phyloP scores from a whole-genome alignment of 2,113 vertebrate genomes.

The Gallinago media region DNA sequence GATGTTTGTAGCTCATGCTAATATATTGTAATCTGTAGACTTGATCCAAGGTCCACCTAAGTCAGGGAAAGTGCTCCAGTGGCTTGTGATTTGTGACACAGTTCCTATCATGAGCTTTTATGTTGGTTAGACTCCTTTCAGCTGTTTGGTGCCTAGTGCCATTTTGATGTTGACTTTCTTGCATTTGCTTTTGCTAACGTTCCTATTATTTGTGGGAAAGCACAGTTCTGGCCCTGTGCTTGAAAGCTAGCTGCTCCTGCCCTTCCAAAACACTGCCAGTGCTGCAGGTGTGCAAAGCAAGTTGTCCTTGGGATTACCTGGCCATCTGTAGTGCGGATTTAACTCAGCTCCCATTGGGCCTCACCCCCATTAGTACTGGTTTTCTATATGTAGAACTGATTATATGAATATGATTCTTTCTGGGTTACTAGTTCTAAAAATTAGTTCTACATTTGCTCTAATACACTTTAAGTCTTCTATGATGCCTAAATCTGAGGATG shows the following conservation, averaged over 20 bases:
- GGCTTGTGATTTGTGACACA: neutral
- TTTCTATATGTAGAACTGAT: neutral
- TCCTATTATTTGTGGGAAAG: neutral
- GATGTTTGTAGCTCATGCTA: neutral
- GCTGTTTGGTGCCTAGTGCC: neutral
- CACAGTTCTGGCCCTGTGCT: neutral
- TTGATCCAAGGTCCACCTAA: neutral
- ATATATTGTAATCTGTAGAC: neutral
- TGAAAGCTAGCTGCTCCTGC: neutral
- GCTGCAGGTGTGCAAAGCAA: neutral
- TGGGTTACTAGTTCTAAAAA: neutral
- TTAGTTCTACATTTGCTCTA: neutral
- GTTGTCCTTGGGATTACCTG: neutral
- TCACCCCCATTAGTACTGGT: neutral
- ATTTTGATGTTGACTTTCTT: neutral
- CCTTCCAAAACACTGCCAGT: neutral
- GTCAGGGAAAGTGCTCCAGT: neutral
- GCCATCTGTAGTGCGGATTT: neutral
- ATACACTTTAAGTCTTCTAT: neutral
- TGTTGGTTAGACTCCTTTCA: neutral
- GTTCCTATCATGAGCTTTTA: neutral
- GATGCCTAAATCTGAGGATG: neutral
- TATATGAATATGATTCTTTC: neutral
- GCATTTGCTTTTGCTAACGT: neutral
- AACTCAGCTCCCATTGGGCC: neutral